Evolutionary conservation across 1,140 invertebrate species (phyloP).

Genomic region (Psix sp.): DNA sequence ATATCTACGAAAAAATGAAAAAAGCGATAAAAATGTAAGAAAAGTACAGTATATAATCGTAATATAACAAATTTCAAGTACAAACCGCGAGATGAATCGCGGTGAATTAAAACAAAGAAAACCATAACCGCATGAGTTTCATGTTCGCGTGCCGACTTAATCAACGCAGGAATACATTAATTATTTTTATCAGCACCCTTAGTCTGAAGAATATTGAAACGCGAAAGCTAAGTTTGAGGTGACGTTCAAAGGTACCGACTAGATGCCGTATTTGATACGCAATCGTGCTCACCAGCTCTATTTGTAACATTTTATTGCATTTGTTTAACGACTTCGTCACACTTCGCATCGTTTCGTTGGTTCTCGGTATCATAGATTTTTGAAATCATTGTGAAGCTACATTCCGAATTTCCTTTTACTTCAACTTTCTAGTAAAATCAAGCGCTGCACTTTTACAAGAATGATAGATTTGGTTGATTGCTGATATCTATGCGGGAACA

Average conservation of each 20-base stretch:
- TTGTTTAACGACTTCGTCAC: constrained; percentile 46
- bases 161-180: constrained; percentile 71
- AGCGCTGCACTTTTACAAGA: too few relatives aligned
- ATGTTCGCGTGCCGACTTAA: constrained; percentile 56
- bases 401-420: constrained; percentile 1
- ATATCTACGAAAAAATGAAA: too few relatives aligned
- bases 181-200: constrained; percentile 69
- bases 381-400: constrained; percentile 30
- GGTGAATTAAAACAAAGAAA: constrained; percentile 21
- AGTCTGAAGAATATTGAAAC: constrained; percentile 68
- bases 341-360: constrained; percentile 40
- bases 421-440: too few relatives aligned
- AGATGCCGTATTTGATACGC: constrained; percentile 44
- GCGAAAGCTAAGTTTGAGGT: constrained; percentile 51
- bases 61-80: too few relatives aligned
- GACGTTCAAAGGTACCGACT: constrained; percentile 60
- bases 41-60: too few relatives aligned
- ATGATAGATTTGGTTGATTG: too few relatives aligned
- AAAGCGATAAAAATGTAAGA: too few relatives aligned
- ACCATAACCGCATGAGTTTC: constrained; percentile 31
- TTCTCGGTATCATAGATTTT: constrained; percentile 27
- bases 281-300: constrained; percentile 23
- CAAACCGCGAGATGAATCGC: constrained; percentile 7
- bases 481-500: too few relatives aligned
- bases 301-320: constrained; percentile 48